Percentiles rank a stretch among this genome's conserved stretches.
phyloP scores from a whole-genome alignment of 2,113 vertebrate genomes.

The Eidolon helvum region DNA sequence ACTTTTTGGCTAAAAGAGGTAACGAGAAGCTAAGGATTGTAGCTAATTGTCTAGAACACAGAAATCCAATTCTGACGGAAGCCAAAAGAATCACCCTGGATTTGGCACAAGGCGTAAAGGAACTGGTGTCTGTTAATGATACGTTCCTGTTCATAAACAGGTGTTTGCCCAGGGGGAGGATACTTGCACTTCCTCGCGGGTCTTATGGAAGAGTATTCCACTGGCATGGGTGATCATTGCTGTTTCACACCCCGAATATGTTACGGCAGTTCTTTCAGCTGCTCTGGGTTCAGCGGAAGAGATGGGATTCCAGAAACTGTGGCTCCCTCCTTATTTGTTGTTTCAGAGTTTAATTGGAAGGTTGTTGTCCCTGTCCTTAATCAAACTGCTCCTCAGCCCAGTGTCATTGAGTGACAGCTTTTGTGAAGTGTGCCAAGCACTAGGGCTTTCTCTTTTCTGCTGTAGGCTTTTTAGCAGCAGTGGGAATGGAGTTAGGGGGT shows the following conservation, averaged over 20 bases:
- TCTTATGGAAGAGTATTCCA: constrained; percentile 74
- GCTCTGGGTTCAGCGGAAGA: constrained; percentile 68
- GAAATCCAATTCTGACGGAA: constrained; percentile 77
- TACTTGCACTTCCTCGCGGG: constrained; percentile 69
- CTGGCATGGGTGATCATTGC: constrained; percentile 71
- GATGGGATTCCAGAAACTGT: constrained; percentile 75
- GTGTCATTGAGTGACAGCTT: constrained; percentile 74
- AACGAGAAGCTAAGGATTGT: constrained; percentile 72
- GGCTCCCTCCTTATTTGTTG: constrained; percentile 69
- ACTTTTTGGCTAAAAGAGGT: constrained; percentile 67
- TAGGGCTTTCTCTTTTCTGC: constrained; percentile 73
- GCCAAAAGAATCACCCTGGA: constrained; percentile 66
- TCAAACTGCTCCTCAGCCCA: constrained; percentile 79
- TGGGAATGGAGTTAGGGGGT: constrained; percentile 57
- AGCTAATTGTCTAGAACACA: constrained; percentile 78
- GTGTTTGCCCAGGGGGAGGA: constrained; percentile 84
- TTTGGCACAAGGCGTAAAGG: constrained; percentile 74
- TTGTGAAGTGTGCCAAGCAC: constrained; percentile 79
- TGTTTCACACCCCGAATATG: constrained; percentile 55
- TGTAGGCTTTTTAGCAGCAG: constrained; percentile 58
- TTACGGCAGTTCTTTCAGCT: constrained; percentile 76
- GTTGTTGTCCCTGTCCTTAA: constrained; percentile 77
- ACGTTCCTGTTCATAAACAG: constrained; percentile 79
- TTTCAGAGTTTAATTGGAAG: constrained; percentile 81
- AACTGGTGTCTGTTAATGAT: constrained; percentile 76